Percentiles rank a stretch among this genome's conserved stretches.
These are phyloP conservation scores for Adineta ricciae DNA, from an alignment of 2,888 invertebrate genomes.

Conservation along the genomic window DNA sequence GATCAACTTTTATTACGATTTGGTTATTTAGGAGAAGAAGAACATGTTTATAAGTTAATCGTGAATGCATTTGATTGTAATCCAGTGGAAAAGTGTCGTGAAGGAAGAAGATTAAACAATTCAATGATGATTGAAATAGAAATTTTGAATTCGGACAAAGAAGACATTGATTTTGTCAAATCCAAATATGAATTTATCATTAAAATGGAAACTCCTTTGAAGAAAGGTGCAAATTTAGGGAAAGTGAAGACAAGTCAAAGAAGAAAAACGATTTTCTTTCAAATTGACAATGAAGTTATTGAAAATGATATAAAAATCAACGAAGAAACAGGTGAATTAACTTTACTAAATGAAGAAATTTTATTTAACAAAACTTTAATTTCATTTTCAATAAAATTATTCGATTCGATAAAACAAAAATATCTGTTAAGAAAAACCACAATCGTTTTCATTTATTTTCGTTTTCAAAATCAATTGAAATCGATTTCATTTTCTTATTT, in stretches of 20 bases:
- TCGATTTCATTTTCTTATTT: no score
- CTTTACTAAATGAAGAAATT: neutral
- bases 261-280: neutral
- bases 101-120: neutral
- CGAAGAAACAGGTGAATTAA: neutral
- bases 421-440: neutral
- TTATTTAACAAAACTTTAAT: neutral
- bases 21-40: neutral
- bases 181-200: neutral
- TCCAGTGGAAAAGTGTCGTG: neutral
- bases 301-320: neutral
- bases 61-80: neutral
- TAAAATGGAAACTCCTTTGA: neutral
- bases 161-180: neutral
- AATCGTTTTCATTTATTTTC: no score
- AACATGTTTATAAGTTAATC: neutral
- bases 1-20: conserved; percentile 2
- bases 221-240: neutral
- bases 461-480: no score
- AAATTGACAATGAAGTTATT: neutral
- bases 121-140: neutral
- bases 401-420: neutral
- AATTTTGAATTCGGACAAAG: no score
- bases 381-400: neutral
- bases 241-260: neutral